Evolutionary conservation across 92 coral and sea anemone genomes (phyloP).

Genomic region (Epizoanthus ramosus): DNA sequence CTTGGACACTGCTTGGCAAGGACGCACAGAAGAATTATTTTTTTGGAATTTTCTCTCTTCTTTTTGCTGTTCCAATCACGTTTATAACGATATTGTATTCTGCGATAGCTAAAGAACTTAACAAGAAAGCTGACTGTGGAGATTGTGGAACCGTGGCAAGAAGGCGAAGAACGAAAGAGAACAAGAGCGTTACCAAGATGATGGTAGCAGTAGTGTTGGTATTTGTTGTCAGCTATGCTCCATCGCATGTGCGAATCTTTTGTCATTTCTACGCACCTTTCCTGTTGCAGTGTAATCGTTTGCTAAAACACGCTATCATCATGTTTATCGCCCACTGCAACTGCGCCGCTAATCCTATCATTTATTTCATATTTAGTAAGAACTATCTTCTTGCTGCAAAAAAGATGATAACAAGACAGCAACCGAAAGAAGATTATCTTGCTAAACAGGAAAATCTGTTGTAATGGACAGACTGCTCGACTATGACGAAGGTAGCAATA

Average conservation of each 20-base stretch:
- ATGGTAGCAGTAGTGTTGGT: conserved; percentile 10
- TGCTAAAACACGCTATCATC: neutral
- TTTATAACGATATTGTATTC: neutral
- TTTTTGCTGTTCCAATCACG: neutral
- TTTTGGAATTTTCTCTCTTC: neutral
- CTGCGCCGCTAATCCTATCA: neutral
- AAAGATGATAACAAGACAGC: neutral
- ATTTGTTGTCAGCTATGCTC: conserved; percentile 1
- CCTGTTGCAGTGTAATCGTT: neutral
- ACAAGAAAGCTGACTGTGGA: neutral
- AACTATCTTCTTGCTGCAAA: conserved; percentile 13
- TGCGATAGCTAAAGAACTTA: conserved; percentile 3
- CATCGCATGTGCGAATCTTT: neutral
- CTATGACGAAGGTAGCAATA: neutral
- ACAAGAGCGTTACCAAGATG: neutral
- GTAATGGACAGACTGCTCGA: neutral
- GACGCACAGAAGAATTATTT: neutral
- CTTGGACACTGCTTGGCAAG: neutral
- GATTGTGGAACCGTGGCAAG: neutral
- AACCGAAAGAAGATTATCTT: neutral
- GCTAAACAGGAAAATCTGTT: neutral
- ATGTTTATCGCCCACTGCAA: neutral
- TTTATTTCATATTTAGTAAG: neutral
- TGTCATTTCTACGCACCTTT: neutral
- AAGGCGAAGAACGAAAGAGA: neutral